Evolutionary conservation across 2,113 vertebrate genomes (phyloP), one percentile per base, ranked within the genome.

Genomic region (Uria lomvia): DNA sequence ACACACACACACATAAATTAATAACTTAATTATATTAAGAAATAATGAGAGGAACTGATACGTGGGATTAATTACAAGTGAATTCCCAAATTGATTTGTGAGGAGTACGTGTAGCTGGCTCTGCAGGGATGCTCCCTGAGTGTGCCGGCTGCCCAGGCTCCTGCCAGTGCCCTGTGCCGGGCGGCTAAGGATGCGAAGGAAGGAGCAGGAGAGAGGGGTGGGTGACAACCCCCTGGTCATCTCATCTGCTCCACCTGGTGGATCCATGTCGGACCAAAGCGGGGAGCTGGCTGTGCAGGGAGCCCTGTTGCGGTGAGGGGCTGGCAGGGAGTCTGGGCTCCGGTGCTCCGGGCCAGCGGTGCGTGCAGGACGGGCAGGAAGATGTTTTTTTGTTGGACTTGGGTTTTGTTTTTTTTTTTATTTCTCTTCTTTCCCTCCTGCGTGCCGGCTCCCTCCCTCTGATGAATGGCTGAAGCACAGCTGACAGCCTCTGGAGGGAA

Each of bases 1-100:
- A 2, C 2, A 12, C 27, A 11, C 43, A 16, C 70, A 55, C 15
- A 6, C 38, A 52, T 29, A 77, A 91, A 85, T 58, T 77, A 94
- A 81, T 93, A 88, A 70, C 63, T 93, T 97, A 97, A 96, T 97
- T 97, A 86, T 75, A 79, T 90, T 95, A 88, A 97, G 70, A 85
- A 95, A 92, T 97, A 96, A 96, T 79, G 92, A 95, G 74, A 55
- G 47, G 75, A 87, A 68, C 89, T 92, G 92, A 96, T 94, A 94
- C 0, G 10, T 1, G 2, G 92, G 91, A 95, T 96, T 97, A 97
- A 97, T 97, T 97, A 93, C 92, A 93, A 91, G 81, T 62, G 68
- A 96, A 97, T 96, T 94, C 95, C 92, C 92, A 82, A 92, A 94
- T 14, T 93, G 96, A 86, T 93, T 78, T 77, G 66, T 82, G 89